Evolutionary conservation across 2,888 invertebrate genomes (phyloP).

Genomic region (Eupeodes latifasciatus): DNA sequence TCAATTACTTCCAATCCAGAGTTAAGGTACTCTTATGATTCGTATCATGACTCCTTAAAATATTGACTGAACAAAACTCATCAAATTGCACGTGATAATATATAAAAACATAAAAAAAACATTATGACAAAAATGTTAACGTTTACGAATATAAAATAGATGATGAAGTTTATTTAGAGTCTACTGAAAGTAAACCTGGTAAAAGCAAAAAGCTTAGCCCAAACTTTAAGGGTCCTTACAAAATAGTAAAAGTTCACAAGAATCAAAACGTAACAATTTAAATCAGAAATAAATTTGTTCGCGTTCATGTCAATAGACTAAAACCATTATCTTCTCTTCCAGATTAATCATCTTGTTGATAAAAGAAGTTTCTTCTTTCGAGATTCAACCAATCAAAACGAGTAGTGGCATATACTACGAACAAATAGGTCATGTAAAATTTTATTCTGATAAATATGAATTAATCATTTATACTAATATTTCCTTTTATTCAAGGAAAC

Average conservation of each 20-base stretch:
- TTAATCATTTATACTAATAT: no score
- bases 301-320: no score
- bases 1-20: not conserved
- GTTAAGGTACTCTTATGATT: not conserved
- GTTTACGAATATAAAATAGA: not conserved
- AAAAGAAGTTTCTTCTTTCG: no score
- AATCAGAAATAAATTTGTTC: no score
- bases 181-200: not conserved
- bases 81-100: not conserved
- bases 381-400: no score
- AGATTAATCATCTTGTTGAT: no score
- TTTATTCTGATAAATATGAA: no score
- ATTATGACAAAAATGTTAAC: constrained; percentile 1
- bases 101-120: not conserved
- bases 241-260: constrained; percentile 33
- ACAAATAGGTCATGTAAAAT: no score
- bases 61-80: constrained; percentile 5
- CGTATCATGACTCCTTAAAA: constrained; percentile 3
- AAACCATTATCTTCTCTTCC: no score
- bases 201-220: not conserved
- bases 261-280: constrained; percentile 37
- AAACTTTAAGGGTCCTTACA: constrained; percentile 31
- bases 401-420: not conserved
- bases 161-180: constrained; percentile 26
- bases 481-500: no score